Evolutionary conservation across 2,888 invertebrate genomes (phyloP), one percentile per base, ranked within the genome.

Genomic region (Sussaba pulchella): DNA sequence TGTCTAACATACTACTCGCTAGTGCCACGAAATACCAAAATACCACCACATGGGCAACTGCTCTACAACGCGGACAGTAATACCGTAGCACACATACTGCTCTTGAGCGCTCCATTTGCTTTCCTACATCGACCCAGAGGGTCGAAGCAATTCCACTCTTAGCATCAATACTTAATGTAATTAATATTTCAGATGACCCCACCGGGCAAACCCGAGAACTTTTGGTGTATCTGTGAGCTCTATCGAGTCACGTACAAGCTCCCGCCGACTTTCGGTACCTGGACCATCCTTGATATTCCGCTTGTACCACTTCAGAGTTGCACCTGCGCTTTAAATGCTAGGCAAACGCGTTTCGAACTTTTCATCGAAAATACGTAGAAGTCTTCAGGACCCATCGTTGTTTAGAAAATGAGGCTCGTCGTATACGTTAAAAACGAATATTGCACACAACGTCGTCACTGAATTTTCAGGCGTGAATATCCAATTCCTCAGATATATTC

Each of bases 111-210:
- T 57, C 39, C 24, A 47, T 47, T 67, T 67, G 24, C 67, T 36
- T 39, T 39, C 57, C 57, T 31, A 17, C 10, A 47, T 31, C 70
- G 45, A 17, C 21, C 50, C 12, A 17, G 21, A 57, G 74, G 63
- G 67, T 66, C 74, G 71, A 79, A 82, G 78, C 75, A 75, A 82
- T 83, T 83, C 66, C 52, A 66, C 67, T 78, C 78, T 73, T 61
- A 71, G 75, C 70, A 73, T 83, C 63, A 80, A 83, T 83, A 83
- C 75, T 83, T 82, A 74, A 83, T 83, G 72, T 26, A 17, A 26
- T 83, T 78, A 83, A 83, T 82, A 82, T 82, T 82, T 76, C 57
- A 82, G 52, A 24, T 10, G 47, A 64, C 61, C 67, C 39, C 52
- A 26, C 41, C 63, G 61, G 67, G 43, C 50, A 39, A 69, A 6